Percentiles rank a stretch among this genome's conserved stretches.
Evolutionary conservation across 2,888 invertebrate genomes (phyloP).

Genomic region (Blera fallax): DNA sequence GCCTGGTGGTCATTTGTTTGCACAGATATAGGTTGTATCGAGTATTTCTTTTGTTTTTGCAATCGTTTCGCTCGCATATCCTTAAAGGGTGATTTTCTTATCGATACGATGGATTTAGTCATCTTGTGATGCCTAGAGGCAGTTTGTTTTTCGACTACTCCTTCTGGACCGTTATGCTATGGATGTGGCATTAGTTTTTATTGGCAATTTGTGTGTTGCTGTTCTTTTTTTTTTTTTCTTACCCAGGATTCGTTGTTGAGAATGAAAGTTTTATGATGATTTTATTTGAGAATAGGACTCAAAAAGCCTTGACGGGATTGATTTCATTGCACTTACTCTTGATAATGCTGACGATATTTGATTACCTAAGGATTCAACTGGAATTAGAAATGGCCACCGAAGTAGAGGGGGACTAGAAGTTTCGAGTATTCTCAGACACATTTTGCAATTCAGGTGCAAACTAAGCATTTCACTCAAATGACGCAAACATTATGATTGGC

Average conservation of each 20-base stretch:
- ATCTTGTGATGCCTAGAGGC: constrained; percentile 43
- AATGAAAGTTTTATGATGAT: constrained; percentile 49
- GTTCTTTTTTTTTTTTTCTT: constrained; percentile 28
- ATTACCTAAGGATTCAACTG: not conserved
- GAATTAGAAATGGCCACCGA: not conserved
- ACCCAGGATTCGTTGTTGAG: constrained; percentile 14
- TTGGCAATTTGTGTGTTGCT: constrained; percentile 57
- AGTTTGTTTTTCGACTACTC: not conserved
- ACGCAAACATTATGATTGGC: too few relatives aligned
- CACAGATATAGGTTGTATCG: constrained; percentile 37
- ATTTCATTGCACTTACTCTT: not conserved
- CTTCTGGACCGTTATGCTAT: not conserved
- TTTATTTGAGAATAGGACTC: constrained; percentile 37
- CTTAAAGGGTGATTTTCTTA: constrained; percentile 66
- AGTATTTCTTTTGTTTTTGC: constrained; percentile 18
- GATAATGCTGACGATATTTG: not conserved
- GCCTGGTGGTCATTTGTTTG: constrained; percentile 67
- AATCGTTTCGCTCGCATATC: constrained; percentile 25
- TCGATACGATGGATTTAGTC: constrained; percentile 55
- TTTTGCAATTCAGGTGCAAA: not conserved
- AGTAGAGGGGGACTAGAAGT: not conserved
- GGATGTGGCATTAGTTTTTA: constrained; percentile 60
- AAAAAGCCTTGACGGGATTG: not conserved
- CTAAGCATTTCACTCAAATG: too few relatives aligned
- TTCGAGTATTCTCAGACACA: not conserved